phyloP scores from a whole-genome alignment of 2,888 invertebrate species.

The Sclerodermus sp. region DNA sequence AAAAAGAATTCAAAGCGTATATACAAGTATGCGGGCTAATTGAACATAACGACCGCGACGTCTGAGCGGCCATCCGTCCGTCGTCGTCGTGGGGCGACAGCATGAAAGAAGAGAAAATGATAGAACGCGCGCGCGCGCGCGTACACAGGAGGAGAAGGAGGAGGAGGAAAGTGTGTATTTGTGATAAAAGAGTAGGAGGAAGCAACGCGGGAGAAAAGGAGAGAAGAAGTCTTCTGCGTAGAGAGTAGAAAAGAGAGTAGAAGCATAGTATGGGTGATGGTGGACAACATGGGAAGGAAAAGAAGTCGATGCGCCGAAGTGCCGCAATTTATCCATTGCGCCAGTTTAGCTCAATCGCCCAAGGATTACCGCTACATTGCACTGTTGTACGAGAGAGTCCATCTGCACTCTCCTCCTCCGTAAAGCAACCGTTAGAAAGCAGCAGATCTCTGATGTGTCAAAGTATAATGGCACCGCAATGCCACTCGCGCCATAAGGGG shows the following conservation, averaged over 20 bases:
- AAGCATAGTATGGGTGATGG: too few species aligned
- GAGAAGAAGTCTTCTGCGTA: too few species aligned
- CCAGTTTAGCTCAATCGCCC: slow-evolving; percentile 43
- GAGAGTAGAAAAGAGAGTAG: too few species aligned
- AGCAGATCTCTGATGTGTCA: too few species aligned
- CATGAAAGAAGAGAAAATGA: slow-evolving; percentile 7
- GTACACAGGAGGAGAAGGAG: slow-evolving; percentile 4
- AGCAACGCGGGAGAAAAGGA: too few species aligned
- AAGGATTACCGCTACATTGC: slow-evolving; percentile 19
- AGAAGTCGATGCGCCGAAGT: slow-evolving; percentile 21
- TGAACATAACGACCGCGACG: slow-evolving; percentile 32
- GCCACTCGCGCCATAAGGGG: neutral
- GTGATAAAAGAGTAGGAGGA: too few species aligned
- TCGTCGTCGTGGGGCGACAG: slow-evolving; percentile 14
- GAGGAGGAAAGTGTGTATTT: too few species aligned
- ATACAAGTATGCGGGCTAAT: slow-evolving; percentile 20
- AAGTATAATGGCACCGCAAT: slow-evolving; percentile 8
- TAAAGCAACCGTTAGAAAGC: too few species aligned
- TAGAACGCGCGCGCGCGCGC: neutral
- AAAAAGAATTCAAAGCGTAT: too few species aligned
- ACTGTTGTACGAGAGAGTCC: slow-evolving; percentile 2
- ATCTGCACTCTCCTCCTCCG: neutral
- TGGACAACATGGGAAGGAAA: too few species aligned
- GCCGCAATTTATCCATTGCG: slow-evolving; percentile 48
- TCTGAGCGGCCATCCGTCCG: slow-evolving; percentile 12